These are phyloP conservation scores for Lethenteron reissneri DNA, from an alignment of 2,113 vertebrate genomes.

Conservation along the genomic window DNA sequence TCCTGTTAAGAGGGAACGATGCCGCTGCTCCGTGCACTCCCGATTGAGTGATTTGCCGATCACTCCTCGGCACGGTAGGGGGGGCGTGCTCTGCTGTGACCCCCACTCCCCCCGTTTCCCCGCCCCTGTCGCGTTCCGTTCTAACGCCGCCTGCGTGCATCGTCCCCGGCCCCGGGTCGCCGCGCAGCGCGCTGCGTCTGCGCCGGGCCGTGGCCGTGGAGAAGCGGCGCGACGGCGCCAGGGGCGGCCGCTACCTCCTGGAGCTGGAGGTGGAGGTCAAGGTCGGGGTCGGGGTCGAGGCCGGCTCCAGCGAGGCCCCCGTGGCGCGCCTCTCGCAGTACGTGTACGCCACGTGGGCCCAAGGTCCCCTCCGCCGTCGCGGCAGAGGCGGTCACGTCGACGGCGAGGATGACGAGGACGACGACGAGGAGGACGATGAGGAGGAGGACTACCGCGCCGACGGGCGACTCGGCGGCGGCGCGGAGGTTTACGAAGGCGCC, in stretches of 20 bases:
- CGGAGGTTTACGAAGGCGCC: too few species aligned
- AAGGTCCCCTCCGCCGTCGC: slow-evolving; percentile 29
- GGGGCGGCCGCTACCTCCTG: slow-evolving; percentile 78
- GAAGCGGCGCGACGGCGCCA: slow-evolving; percentile 66
- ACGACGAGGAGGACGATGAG: too few species aligned
- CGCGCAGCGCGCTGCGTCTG: slow-evolving; percentile 55
- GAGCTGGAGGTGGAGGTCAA: slow-evolving; percentile 69
- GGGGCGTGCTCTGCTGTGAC: neutral
- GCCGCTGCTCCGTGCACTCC: too few species aligned
- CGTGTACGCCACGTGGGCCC: slow-evolving; percentile 40
- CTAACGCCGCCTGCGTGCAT: too few species aligned
- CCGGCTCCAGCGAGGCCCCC: slow-evolving; percentile 12
- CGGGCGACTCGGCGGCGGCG: slow-evolving; percentile 9
- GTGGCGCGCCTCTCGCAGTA: slow-evolving; percentile 63
- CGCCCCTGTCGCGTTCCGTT: neutral
- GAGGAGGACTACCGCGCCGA: neutral
- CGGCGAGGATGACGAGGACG: slow-evolving; percentile 9
- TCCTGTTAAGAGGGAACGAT: too few species aligned
- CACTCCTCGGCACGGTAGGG: too few species aligned
- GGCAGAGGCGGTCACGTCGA: neutral
- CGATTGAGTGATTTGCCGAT: too few species aligned
- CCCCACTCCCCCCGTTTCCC: neutral
- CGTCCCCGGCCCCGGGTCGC: slow-evolving; percentile 24
- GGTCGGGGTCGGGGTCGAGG: slow-evolving; percentile 17
- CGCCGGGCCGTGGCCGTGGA: slow-evolving; percentile 76